Conservation (phyloP, 2,113 vertebrate species). For the Hippocampus abdominalis region DNA sequence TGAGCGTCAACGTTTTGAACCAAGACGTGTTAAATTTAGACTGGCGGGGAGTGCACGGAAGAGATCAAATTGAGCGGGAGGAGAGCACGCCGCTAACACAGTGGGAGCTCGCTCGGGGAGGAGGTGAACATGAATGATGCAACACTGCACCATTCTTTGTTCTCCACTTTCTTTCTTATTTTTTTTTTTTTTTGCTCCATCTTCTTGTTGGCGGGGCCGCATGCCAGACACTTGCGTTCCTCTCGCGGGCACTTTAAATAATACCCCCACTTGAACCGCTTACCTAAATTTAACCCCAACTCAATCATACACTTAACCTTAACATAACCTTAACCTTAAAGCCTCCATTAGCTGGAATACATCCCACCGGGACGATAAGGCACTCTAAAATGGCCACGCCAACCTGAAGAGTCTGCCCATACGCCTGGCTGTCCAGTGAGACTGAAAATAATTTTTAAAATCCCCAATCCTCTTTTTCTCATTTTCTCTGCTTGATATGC, state of each 20-base stretch:
- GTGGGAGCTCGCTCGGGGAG: constrained; percentile 39
- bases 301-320: neutral
- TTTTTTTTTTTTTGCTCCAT: neutral
- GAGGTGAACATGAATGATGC: constrained; percentile 58
- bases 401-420: too few relatives aligned
- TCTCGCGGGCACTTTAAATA: neutral
- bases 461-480: too few relatives aligned
- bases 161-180: neutral
- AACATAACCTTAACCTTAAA: neutral
- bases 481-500: too few relatives aligned
- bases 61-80: constrained; percentile 2
- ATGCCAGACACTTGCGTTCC: neutral
- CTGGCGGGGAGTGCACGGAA: neutral
- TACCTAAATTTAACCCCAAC: neutral
- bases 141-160: constrained; percentile 25
- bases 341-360: too few relatives aligned
- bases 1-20: neutral
- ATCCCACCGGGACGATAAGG: too few relatives aligned
- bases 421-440: too few relatives aligned
- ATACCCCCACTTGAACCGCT: neutral
- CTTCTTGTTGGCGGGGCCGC: neutral
- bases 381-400: too few relatives aligned
- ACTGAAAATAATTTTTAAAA: too few relatives aligned
- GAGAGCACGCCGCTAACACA: neutral
- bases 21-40: neutral